Evolutionary conservation across 2,113 vertebrate species (phyloP), one percentile per base, ranked within the genome.

Genomic region (Dicrurus megarhynchus): DNA sequence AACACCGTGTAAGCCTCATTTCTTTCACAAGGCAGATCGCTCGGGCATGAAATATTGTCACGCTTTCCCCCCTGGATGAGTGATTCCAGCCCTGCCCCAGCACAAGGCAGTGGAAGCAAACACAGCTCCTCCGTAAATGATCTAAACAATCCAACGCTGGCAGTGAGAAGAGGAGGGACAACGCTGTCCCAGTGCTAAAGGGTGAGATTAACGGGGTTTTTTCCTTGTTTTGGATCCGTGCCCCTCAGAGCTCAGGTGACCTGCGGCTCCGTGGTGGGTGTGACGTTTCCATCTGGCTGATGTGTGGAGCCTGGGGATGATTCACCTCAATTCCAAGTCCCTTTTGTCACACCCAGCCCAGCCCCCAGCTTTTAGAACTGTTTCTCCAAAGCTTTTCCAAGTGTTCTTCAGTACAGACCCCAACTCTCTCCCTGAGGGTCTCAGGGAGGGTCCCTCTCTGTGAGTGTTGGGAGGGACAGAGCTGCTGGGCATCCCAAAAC

Each of bases 221-320:
- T 47, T 10, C 18, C 56, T 4, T 22, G 19, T 35, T 39, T 63
- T 64, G n/a, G 49, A 4, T 20, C 6, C 26, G 3, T 1, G 3
- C 30, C 68, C 44, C 10, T 49, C 55, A 6, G 7, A 3, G 35
- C 57, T 10, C 47, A 13, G 84, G 12, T 13, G 70, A 70, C 0
- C 2, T 8, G 22, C 0, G 0, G 65, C 57, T 49, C 84, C 1
- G 5, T 33, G 13, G 37, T 10, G 80, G 50, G 70, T 15, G 53
- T 9, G n/a, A 42, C 0, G 0, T 37, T 33, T 13, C 41, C 9
- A 2, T 9, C 53, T 8, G 0, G 5, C 89, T 90, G 84, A 13
- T 7, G 2, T 74, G 73, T 2, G 11, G 28, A 21, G 39, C 1
- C 2, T 33, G 33, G 71, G 68, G 78, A 79, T 69, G 91, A 69